Evolutionary conservation across 2,888 invertebrate species (phyloP).

Genomic region (Xanthia icteritia): DNA sequence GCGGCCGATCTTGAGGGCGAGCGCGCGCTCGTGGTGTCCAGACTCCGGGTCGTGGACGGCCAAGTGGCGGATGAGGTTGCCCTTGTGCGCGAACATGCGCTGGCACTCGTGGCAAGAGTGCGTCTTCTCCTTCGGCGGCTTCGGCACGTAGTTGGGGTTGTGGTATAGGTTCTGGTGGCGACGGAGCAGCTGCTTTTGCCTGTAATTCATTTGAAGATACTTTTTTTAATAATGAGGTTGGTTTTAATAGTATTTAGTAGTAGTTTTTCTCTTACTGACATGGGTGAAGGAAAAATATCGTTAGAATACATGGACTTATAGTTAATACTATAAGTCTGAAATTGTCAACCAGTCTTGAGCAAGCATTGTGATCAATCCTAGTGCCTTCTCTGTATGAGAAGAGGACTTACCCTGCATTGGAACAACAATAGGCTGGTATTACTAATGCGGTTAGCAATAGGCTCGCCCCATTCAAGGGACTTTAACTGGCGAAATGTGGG

Average conservation of each 20-base stretch:
- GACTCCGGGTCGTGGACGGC: slow-evolving; percentile 97
- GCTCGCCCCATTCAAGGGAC: no score
- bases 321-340: no score
- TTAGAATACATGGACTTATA: not conserved
- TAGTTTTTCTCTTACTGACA: no score
- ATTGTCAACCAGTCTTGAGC: not conserved
- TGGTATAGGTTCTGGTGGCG: slow-evolving; percentile 98
- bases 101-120: slow-evolving; percentile 96
- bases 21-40: slow-evolving; percentile 92
- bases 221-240: not conserved
- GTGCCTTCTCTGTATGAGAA: not conserved
- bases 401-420: no score
- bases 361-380: not conserved
- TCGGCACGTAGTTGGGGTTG: slow-evolving; percentile 96
- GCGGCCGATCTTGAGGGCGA: slow-evolving; percentile 94
- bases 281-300: not conserved
- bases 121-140: slow-evolving; percentile 96
- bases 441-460: no score
- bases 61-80: slow-evolving; percentile 97
- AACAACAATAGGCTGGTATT: no score
- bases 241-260: no score
- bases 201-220: slow-evolving; percentile 71
- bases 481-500: no score
- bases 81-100: slow-evolving; percentile 95
- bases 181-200: slow-evolving; percentile 97